phyloP scores from a whole-genome alignment of 2,113 vertebrate species.

The Salminus brasiliensis region DNA sequence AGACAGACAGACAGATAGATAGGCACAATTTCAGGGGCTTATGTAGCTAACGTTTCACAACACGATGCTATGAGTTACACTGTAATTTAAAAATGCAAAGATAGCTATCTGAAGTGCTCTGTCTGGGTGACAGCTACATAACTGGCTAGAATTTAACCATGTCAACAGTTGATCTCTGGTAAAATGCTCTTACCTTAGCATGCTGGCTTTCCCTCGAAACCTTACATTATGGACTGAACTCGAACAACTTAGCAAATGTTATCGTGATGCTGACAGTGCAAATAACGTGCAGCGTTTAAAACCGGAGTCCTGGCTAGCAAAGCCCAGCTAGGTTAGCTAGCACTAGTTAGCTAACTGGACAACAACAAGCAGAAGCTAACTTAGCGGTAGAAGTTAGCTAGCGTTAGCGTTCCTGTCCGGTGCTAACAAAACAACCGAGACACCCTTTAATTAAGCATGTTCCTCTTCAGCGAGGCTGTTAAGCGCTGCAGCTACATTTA shows the following conservation, averaged over 20 bases:
- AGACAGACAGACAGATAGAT: no score
- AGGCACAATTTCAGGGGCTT: no score
- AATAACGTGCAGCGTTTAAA: not conserved
- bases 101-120: not conserved
- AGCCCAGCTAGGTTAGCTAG: no score
- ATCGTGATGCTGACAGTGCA: not conserved
- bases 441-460: not conserved
- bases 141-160: not conserved
- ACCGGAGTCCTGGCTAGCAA: not conserved
- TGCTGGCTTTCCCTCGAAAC: not conserved
- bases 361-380: not conserved
- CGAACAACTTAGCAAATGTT: not conserved
- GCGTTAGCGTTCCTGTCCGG: not conserved
- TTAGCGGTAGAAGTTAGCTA: not conserved
- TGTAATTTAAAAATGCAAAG: not conserved
- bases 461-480: not conserved
- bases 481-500: not conserved
- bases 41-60: not conserved
- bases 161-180: constrained; percentile 1
- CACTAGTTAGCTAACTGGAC: not conserved
- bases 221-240: not conserved
- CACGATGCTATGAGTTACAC: not conserved
- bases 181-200: not conserved
- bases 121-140: not conserved
- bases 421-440: not conserved